Conservation (phyloP, 2,797 vertebrate species). For the Siniperca obscura region DNA sequence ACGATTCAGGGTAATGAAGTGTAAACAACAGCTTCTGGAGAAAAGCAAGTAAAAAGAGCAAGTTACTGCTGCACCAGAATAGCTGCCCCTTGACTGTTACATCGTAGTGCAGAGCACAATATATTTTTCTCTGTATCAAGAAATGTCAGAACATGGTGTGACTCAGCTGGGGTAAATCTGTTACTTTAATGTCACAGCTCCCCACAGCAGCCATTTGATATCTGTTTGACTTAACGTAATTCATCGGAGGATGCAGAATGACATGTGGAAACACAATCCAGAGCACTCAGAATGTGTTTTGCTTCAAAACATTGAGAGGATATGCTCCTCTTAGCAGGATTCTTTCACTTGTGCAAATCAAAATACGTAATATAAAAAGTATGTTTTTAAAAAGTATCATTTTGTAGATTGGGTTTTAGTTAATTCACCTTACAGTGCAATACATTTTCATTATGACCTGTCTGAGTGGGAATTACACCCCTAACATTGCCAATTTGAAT, state of each 20-base stretch:
- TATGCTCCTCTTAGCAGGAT: neutral
- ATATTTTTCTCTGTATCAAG: slow-evolving; percentile 25
- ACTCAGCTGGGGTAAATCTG: slow-evolving; percentile 11
- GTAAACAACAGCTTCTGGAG: neutral
- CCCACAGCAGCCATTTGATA: slow-evolving; percentile 34
- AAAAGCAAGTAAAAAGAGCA: slow-evolving; percentile 8
- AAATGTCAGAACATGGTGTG: slow-evolving; percentile 22
- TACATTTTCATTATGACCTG: slow-evolving; percentile 34
- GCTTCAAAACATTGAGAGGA: slow-evolving; percentile 16
- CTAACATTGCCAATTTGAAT: slow-evolving; percentile 24
- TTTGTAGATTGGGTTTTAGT: slow-evolving; percentile 26
- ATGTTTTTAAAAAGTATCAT: slow-evolving; percentile 5
- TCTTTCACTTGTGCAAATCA: slow-evolving; percentile 3
- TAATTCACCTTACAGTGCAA: neutral
- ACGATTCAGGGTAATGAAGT: slow-evolving; percentile 44
- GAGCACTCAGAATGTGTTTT: neutral
- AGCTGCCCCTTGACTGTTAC: slow-evolving; percentile 20
- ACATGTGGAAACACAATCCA: slow-evolving; percentile 19
- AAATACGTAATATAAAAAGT: slow-evolving; percentile 11
- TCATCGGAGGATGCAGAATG: slow-evolving; percentile 38
- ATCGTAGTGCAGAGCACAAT: slow-evolving; percentile 2
- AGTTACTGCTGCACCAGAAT: neutral
- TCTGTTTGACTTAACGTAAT: slow-evolving; percentile 38
- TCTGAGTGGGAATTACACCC: slow-evolving; percentile 10
- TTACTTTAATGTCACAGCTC: slow-evolving; percentile 31